These are phyloP conservation scores for Seira musarum DNA, from an alignment of 2,888 invertebrate genomes.

Conservation along the genomic window DNA sequence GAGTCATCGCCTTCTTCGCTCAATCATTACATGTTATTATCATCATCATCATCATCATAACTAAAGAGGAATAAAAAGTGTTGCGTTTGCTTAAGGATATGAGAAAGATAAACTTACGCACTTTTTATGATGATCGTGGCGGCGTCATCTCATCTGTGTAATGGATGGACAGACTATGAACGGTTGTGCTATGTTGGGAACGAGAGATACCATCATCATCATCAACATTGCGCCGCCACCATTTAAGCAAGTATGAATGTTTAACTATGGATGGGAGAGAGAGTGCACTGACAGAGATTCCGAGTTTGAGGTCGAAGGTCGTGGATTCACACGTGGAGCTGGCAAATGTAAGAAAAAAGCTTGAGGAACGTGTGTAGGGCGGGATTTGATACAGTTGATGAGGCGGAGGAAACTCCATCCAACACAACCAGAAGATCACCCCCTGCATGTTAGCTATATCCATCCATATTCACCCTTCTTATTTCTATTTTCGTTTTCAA, in stretches of 20 bases:
- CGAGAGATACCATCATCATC: conserved; percentile 25
- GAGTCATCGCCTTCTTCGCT: conserved; percentile 43
- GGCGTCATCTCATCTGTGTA: conserved; percentile 26
- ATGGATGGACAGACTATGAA: no score
- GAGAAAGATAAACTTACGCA: conserved; percentile 25
- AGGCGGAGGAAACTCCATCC: conserved; percentile 59
- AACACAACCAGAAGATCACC: conserved; percentile 30
- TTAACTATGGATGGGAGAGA: conserved; percentile 43
- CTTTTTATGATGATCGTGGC: conserved; percentile 14
- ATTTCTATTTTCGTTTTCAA: no score
- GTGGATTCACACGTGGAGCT: conserved; percentile 68
- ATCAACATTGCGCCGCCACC: neutral
- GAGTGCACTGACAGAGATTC: conserved; percentile 63
- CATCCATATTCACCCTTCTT: conserved; percentile 49
- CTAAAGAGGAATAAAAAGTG: neutral
- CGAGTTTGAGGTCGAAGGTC: conserved; percentile 69
- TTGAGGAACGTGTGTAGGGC: conserved; percentile 63
- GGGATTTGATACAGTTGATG: conserved; percentile 55
- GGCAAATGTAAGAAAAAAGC: conserved; percentile 65
- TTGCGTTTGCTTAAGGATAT: conserved; percentile 16
- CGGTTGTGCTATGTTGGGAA: no score
- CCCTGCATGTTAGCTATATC: conserved; percentile 16
- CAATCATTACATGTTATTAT: conserved; percentile 27
- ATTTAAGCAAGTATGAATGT: neutral
- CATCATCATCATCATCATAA: no score